Conservation (phyloP, 1,140 invertebrate genomes). For the Phenacoccus solenopsis region DNA sequence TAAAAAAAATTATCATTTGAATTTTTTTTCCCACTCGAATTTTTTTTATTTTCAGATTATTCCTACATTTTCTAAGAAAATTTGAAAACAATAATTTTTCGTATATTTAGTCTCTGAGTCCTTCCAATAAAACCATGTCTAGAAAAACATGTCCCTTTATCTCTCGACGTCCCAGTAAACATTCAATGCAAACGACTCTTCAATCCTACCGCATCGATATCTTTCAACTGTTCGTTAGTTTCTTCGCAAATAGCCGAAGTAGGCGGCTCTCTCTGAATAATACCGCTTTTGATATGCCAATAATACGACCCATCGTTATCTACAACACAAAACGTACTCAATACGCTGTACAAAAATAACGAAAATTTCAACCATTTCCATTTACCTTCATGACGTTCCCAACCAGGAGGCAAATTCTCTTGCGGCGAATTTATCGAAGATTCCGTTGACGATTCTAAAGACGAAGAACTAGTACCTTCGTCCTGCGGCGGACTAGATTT, state of each 20-base stretch:
- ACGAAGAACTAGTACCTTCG: constrained; percentile 10
- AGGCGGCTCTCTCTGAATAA: constrained; percentile 84
- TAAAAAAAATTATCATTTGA: too few species aligned
- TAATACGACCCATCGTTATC: constrained; percentile 90
- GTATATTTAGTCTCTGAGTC: too few species aligned
- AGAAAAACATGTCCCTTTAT: too few species aligned
- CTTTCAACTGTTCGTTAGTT: constrained; percentile 29
- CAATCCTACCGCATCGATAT: constrained; percentile 35
- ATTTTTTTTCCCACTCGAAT: too few species aligned
- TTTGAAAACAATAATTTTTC: too few species aligned
- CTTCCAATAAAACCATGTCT: too few species aligned
- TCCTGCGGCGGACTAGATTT: constrained; percentile 20
- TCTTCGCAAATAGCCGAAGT: constrained; percentile 31
- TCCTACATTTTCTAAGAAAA: too few species aligned
- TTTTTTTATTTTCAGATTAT: too few species aligned
- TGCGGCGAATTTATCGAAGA: constrained; percentile 15
- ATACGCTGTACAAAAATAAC: not conserved
- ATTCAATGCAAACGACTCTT: too few species aligned
- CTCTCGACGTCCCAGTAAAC: too few species aligned
- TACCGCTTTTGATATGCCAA: constrained; percentile 97
- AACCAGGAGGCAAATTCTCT: constrained; percentile 60
- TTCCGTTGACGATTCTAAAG: constrained; percentile 9
- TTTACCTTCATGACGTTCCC: constrained; percentile 86
- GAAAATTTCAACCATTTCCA: not conserved
- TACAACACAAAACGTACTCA: constrained; percentile 31